These are phyloP conservation scores for Drusus annulatus DNA, from an alignment of 1,140 invertebrate species.

Conservation along the genomic window DNA sequence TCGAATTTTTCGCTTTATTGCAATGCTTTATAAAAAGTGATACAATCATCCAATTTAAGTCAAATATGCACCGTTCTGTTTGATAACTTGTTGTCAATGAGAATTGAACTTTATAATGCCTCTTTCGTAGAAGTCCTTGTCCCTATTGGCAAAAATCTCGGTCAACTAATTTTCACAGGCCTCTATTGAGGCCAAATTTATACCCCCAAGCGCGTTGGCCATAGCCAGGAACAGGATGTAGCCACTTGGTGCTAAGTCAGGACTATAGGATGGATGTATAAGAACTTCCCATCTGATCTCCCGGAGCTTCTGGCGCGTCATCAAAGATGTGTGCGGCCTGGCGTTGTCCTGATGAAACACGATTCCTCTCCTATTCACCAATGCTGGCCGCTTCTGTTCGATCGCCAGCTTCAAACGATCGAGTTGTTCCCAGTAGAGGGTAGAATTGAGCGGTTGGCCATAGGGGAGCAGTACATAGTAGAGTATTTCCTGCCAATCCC, in stretches of 20 bases:
- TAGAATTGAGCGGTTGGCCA: no score
- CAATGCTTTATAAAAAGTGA: no score
- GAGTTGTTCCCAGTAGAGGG: no score
- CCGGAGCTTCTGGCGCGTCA: slow-evolving; percentile 19
- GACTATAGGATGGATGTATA: neutral
- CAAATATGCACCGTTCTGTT: no score
- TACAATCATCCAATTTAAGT: no score
- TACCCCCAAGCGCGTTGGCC: slow-evolving; percentile 18
- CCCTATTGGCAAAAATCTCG: slow-evolving; percentile 21
- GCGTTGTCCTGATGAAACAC: slow-evolving; percentile 27
- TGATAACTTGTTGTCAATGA: no score
- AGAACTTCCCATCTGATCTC: slow-evolving; percentile 6
- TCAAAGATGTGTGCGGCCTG: slow-evolving; percentile 20
- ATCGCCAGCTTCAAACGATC: no score
- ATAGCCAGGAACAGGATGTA: neutral
- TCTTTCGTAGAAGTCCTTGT: neutral
- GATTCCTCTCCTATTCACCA: slow-evolving; percentile 23
- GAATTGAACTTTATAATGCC: no score
- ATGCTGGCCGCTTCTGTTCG: neutral
- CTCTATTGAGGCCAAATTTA: slow-evolving; percentile 27
- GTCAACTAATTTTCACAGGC: slow-evolving; percentile 11
- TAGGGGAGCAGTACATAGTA: no score
- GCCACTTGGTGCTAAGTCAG: no score
- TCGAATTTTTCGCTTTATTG: no score
- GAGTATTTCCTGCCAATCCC: no score